phyloP scores from a whole-genome alignment of 2,888 invertebrate species.

The Heliconius charithonia region DNA sequence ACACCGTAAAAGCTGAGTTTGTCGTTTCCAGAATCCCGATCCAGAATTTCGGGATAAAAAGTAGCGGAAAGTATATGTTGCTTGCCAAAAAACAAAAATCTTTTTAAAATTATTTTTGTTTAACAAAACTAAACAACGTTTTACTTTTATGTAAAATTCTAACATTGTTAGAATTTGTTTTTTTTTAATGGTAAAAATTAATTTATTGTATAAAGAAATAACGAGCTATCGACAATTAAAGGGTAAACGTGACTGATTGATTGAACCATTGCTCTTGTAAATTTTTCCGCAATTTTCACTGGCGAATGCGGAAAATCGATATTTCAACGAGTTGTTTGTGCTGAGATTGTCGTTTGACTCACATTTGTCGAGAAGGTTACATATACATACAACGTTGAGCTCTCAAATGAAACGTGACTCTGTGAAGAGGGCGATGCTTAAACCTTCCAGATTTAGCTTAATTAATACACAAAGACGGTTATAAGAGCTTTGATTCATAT shows the following conservation, averaged over 20 bases:
- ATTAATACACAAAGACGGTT: constrained; percentile 30
- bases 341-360: constrained; percentile 14
- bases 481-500: background rate
- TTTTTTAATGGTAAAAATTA: no score
- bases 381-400: constrained; percentile 20
- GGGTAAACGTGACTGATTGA: constrained; percentile 16
- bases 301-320: constrained; percentile 27
- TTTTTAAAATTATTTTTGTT: no score
- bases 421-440: constrained; percentile 27
- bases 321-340: constrained; percentile 32
- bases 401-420: constrained; percentile 35
- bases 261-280: constrained; percentile 14
- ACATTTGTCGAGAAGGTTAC: constrained; percentile 28
- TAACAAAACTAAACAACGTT: no score
- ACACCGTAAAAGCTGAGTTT: no score
- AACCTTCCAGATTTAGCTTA: constrained; percentile 29
- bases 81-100: no score
- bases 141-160: no score
- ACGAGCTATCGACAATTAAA: no score
- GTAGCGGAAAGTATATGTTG: no score
- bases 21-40: no score
- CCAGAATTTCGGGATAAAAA: no score
- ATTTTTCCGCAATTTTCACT: constrained; percentile 15
- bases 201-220: no score
- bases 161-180: no score